Percentiles rank a stretch among this genome's conserved stretches.
phyloP scores from a whole-genome alignment of 2,113 vertebrate species.

The Vanacampus margaritifer region DNA sequence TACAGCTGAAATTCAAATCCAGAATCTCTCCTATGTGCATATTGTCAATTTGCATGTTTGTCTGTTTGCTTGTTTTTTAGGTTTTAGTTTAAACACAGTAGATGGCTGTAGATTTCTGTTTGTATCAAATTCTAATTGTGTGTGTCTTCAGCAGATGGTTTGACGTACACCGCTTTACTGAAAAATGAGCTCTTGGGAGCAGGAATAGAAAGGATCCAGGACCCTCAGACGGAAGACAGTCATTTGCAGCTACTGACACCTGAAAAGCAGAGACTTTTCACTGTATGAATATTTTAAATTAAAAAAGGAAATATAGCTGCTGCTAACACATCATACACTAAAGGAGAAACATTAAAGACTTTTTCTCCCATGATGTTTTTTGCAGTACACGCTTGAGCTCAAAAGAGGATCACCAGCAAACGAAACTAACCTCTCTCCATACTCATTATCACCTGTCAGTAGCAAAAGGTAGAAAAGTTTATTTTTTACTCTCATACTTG shows the following conservation, averaged over 20 bases:
- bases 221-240: constrained; percentile 93
- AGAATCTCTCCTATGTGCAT: no score
- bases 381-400: constrained; percentile 59
- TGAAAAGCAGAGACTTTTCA: constrained; percentile 92
- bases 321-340: neutral
- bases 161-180: constrained; percentile 92
- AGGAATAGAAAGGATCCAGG: constrained; percentile 95
- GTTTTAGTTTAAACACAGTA: neutral
- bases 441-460: constrained; percentile 95
- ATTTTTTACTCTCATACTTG: neutral
- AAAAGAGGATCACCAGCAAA: neutral
- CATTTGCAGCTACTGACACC: constrained; percentile 90
- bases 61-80: constrained; percentile 1
- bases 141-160: constrained; percentile 75
- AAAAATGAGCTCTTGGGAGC: constrained; percentile 96
- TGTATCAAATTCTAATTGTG: neutral
- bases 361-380: constrained; percentile 77
- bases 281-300: constrained; percentile 60
- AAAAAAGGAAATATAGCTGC: neutral
- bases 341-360: neutral
- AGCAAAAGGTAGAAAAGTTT: constrained; percentile 85
- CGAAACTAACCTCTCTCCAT: constrained; percentile 76
- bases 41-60: neutral
- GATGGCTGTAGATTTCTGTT: neutral
- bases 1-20: no score